Conservation (phyloP, 2,113 vertebrate genomes). For the Lonchura striata region DNA sequence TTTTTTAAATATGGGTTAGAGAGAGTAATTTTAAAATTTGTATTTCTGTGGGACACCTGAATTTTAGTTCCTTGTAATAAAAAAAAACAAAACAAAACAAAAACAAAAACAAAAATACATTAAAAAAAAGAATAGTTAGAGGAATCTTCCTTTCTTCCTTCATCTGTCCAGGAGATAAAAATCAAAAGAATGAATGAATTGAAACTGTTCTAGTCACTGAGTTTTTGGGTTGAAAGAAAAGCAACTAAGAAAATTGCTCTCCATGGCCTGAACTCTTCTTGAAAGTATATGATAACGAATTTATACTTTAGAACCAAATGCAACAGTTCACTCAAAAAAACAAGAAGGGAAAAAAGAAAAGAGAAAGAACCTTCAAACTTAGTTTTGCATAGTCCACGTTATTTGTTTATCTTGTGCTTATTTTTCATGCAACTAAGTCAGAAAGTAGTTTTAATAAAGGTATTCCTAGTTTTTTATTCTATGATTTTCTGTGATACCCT, state of each 20-base stretch:
- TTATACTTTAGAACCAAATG: background rate
- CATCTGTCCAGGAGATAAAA: background rate
- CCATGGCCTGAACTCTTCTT: background rate
- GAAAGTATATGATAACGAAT: background rate
- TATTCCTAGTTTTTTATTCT: background rate
- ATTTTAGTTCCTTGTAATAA: background rate
- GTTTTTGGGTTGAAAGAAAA: background rate
- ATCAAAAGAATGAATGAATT: background rate
- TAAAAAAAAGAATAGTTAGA: background rate
- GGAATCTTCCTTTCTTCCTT: background rate
- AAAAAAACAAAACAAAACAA: background rate
- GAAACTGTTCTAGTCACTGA: background rate
- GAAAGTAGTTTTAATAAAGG: background rate
- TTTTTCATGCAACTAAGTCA: background rate
- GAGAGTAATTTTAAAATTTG: background rate
- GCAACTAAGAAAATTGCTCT: background rate
- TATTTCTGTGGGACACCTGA: background rate
- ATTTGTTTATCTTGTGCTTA: background rate
- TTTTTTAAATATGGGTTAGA: background rate
- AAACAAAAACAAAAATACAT: background rate
- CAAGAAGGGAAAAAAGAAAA: background rate
- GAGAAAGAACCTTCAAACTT: background rate
- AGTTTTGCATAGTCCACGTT: background rate
- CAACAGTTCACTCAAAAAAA: background rate
- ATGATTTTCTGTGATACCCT: accelerated